Percentiles rank a stretch among this genome's conserved stretches.
Conservation (phyloP, 2,888 invertebrate species). For the Scaptomyza polygonia region DNA sequence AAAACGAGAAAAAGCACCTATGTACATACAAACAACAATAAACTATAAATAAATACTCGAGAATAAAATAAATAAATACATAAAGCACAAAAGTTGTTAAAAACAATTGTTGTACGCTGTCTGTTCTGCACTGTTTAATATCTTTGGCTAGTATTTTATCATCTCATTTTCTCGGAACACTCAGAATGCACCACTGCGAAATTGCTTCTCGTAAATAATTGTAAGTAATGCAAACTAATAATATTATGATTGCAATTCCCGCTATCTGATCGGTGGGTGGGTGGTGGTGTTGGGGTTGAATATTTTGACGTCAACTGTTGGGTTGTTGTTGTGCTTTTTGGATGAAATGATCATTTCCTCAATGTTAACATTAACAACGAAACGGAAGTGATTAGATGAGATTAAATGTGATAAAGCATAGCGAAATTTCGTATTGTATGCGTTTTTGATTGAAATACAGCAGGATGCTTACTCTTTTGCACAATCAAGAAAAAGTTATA, state of each 20-base stretch:
- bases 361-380: constrained; percentile 18
- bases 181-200: constrained; percentile 24
- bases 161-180: constrained; percentile 44
- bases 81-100: constrained; percentile 13
- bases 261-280: not conserved
- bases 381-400: constrained; percentile 42
- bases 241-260: constrained; percentile 51
- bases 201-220: constrained; percentile 58
- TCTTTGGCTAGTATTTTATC: constrained; percentile 44
- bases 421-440: constrained; percentile 7
- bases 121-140: constrained; percentile 42
- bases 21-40: constrained; percentile 5
- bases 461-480: constrained; percentile 18
- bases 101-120: constrained; percentile 41
- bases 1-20: constrained; percentile 6
- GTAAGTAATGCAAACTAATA: constrained; percentile 57
- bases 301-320: constrained; percentile 44
- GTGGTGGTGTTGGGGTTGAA: not conserved
- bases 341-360: constrained; percentile 26
- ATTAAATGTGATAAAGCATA: constrained; percentile 23
- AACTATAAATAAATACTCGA: constrained; percentile 23
- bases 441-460: not conserved
- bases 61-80: constrained; percentile 40
- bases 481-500: not conserved
- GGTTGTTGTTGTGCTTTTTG: constrained; percentile 2